These are phyloP conservation scores for Miltochrista miniata DNA, from an alignment of 2,888 invertebrate genomes.

Conservation along the genomic window DNA sequence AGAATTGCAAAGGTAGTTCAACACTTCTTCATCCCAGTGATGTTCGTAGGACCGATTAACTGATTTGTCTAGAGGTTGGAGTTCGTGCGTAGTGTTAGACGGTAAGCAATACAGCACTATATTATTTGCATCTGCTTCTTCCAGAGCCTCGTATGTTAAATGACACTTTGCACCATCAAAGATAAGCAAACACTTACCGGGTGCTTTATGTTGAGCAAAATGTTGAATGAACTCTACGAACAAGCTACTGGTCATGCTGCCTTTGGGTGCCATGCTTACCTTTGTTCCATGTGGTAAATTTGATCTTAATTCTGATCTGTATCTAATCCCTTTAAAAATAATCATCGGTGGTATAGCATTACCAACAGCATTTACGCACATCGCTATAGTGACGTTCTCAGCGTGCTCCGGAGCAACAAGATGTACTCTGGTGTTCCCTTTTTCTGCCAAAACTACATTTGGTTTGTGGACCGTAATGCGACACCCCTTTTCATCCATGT, in stretches of 20 bases:
- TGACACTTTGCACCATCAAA: conserved; percentile 8
- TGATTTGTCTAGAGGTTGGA: no score
- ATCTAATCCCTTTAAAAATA: conserved; percentile 4
- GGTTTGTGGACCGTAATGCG: no score
- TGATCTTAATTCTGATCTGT: conserved; percentile 2
- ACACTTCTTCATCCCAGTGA: no score
- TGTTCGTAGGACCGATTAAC: no score
- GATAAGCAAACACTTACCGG: neutral
- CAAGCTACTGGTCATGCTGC: conserved; percentile 11
- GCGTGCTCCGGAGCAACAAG: conserved; percentile 20
- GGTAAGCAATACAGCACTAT: no score
- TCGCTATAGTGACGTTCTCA: conserved; percentile 22
- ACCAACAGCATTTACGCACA: conserved; percentile 4
- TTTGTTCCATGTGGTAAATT: conserved; percentile 12
- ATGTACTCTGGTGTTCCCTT: conserved; percentile 23
- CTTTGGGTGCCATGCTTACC: conserved; percentile 15
- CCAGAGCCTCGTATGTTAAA: neutral
- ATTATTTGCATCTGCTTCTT: neutral
- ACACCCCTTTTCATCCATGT: no score
- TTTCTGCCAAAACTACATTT: conserved; percentile 23
- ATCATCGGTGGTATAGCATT: neutral
- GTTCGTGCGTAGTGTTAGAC: no score
- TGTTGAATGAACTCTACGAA: neutral
- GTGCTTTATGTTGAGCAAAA: neutral
- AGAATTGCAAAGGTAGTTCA: no score